Evolutionary conservation across 37 sponge, comb jelly and placozoan genomes (phyloP).

Genomic region (Tethya wilhelma): DNA sequence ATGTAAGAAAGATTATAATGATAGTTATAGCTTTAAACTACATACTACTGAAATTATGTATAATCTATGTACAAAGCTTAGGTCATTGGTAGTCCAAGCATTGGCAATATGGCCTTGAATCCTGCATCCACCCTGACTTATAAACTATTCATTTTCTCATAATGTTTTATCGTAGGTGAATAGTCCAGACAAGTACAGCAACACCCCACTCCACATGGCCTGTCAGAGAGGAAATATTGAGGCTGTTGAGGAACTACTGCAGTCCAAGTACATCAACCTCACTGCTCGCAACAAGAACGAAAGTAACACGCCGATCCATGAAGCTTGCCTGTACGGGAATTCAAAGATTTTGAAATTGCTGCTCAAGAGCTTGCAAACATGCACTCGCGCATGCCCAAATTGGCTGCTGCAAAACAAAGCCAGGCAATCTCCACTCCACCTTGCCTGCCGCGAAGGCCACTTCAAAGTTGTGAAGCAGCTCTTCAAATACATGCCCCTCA

Average conservation of each 20-base stretch:
- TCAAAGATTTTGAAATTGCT: constrained; percentile 61
- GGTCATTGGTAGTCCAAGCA: no score
- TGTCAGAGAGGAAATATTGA: constrained; percentile 67
- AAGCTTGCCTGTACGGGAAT: constrained; percentile 72
- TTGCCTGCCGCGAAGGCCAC: constrained; percentile 73
- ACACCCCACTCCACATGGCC: constrained; percentile 84
- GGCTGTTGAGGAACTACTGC: constrained; percentile 66
- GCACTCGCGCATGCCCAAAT: no score
- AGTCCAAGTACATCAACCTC: constrained; percentile 4
- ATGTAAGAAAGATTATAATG: no score
- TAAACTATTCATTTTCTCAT: no score
- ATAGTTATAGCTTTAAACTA: no score
- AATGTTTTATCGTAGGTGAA: constrained; percentile 17
- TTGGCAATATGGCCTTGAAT: no score
- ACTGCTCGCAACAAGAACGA: constrained; percentile 52
- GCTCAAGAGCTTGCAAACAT: no score
- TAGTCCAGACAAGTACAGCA: constrained; percentile 36
- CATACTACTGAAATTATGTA: no score
- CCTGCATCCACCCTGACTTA: no score
- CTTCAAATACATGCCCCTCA: constrained; percentile 2
- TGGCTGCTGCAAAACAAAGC: background rate
- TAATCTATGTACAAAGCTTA: no score
- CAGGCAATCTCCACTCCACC: constrained; percentile 53
- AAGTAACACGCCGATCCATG: constrained; percentile 81
- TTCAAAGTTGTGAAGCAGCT: constrained; percentile 62